A percentile compares a stretch with the other conserved stretches of the same genome.
Conservation (phyloP, 1,140 invertebrate genomes). For the Philopotamus ludificatus region DNA sequence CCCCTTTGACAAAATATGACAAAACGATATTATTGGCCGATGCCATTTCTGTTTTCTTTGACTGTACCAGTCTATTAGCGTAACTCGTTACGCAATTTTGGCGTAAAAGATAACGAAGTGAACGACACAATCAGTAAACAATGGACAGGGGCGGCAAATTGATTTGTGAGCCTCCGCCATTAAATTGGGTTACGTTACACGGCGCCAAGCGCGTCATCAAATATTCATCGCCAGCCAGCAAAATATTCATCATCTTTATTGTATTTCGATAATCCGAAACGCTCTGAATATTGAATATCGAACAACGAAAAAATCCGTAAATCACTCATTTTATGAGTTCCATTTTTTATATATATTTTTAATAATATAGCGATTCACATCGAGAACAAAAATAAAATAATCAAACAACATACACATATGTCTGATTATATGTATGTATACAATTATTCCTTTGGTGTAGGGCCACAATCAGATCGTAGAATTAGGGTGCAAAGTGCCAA, state of each 20-base stretch:
- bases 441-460: too few species aligned
- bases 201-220: too few species aligned
- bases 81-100: background rate
- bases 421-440: background rate
- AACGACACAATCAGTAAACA: background rate
- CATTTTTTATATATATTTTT: background rate
- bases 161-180: background rate
- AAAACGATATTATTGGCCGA: too few species aligned
- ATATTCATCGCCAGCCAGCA: too few species aligned
- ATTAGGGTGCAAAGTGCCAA: slow-evolving; percentile 33
- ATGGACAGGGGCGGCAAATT: background rate
- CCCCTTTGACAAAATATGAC: too few species aligned
- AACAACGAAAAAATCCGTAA: too few species aligned
- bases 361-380: background rate
- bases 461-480: slow-evolving; percentile 31
- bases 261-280: too few species aligned
- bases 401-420: background rate
- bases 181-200: too few species aligned
- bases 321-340: too few species aligned
- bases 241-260: too few species aligned
- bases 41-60: too few species aligned
- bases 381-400: background rate
- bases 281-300: too few species aligned
- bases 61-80: background rate
- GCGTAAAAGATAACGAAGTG: background rate